A percentile compares a stretch with the other conserved stretches of the same genome.
Conservation (phyloP, 2,888 invertebrate species). For the Bibio marci region DNA sequence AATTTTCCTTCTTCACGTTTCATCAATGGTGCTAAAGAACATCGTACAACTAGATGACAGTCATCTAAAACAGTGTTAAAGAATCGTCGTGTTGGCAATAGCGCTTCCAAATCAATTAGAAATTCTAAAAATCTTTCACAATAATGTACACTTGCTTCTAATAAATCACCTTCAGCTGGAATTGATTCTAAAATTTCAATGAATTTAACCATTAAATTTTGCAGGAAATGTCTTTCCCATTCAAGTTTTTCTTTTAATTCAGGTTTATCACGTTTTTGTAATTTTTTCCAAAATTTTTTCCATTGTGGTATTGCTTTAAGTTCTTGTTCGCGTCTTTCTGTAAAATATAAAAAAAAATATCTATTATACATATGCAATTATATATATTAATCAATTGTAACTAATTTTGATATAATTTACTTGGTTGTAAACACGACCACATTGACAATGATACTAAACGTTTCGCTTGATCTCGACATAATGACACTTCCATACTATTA, state of each 20-base stretch:
- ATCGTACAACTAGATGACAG: conserved; percentile 80
- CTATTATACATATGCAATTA: conserved; percentile 7
- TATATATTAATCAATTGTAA: not conserved
- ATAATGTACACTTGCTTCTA: conserved; percentile 45
- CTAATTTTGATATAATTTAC: too few species aligned
- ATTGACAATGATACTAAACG: conserved; percentile 81
- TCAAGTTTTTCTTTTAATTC: conserved; percentile 48
- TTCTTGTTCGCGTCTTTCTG: conserved; percentile 69
- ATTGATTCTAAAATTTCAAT: conserved; percentile 63
- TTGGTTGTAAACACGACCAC: conserved; percentile 78
- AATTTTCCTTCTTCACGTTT: conserved; percentile 70
- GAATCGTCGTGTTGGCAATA: conserved; percentile 88
- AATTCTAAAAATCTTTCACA: conserved; percentile 93
- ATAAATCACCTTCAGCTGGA: conserved; percentile 40
- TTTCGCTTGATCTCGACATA: conserved; percentile 85
- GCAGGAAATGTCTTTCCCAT: conserved; percentile 80
- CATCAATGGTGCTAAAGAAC: conserved; percentile 61
- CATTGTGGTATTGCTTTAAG: conserved; percentile 75
- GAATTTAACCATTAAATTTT: conserved; percentile 67
- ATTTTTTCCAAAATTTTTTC: conserved; percentile 80
- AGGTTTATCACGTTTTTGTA: conserved; percentile 69
- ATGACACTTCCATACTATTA: conserved; percentile 89
- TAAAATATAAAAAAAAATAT: too few species aligned
- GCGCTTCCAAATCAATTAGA: conserved; percentile 87
- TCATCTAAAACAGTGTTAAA: conserved; percentile 94